Conservation (phyloP, 1,140 invertebrate species). For the Nasonia longicornis region DNA sequence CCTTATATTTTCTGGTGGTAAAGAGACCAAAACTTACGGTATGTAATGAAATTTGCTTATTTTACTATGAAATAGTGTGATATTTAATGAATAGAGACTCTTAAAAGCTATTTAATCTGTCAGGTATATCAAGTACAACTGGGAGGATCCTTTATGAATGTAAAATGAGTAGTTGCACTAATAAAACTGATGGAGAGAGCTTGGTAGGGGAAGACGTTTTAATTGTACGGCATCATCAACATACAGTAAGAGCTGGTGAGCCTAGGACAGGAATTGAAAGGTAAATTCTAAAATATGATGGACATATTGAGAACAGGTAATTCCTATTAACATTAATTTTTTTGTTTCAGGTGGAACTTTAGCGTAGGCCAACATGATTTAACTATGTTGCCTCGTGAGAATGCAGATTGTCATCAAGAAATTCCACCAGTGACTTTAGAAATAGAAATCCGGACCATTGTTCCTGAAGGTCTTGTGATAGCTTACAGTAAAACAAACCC, state of each 20-base stretch:
- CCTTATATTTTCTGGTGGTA: constrained; percentile 86
- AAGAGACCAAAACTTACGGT: constrained; percentile 76
- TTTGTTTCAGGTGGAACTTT: constrained; percentile 87
- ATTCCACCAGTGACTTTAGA: constrained; percentile 62
- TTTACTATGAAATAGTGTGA: constrained; percentile 19
- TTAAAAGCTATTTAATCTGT: constrained; percentile 33
- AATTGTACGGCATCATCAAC: constrained; percentile 83
- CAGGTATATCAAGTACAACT: constrained; percentile 79
- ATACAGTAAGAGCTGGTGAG: constrained; percentile 89
- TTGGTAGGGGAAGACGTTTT: constrained; percentile 74
- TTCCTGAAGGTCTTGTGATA: constrained; percentile 83
- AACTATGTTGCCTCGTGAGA: constrained; percentile 70
- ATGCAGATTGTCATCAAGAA: constrained; percentile 69
- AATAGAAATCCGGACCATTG: constrained; percentile 74
- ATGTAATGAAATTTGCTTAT: constrained; percentile 34
- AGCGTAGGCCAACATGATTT: constrained; percentile 91
- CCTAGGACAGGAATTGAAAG: constrained; percentile 85
- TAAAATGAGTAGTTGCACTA: constrained; percentile 78
- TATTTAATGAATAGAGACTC: not conserved
- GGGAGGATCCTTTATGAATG: constrained; percentile 86
- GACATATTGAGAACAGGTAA: not conserved
- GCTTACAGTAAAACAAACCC: constrained; percentile 72
- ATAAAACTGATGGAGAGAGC: constrained; percentile 68
- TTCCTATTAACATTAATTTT: constrained; percentile 7
- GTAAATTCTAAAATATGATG: constrained; percentile 59